Percentiles rank a stretch among this genome's conserved stretches.
Conservation (phyloP, 2,797 vertebrate species). For the Anas acuta region DNA sequence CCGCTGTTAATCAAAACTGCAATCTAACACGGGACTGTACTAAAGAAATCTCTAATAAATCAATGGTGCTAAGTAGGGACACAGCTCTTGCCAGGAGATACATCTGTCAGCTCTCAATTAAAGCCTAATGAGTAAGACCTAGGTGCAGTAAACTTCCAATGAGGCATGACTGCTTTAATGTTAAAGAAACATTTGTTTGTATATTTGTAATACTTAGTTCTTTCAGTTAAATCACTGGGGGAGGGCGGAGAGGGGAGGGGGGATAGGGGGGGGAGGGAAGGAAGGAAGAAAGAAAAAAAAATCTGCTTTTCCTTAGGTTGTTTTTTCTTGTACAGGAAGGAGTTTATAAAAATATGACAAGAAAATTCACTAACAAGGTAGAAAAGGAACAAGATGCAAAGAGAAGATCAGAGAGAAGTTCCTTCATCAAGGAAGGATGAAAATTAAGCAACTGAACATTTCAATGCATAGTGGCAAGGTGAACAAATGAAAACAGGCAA, state of each 20-base stretch:
- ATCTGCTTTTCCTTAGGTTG: background rate
- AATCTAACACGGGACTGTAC: background rate
- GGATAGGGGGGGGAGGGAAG: no score
- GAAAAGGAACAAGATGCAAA: background rate
- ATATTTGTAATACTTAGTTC: background rate
- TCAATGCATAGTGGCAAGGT: background rate
- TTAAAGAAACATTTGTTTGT: background rate
- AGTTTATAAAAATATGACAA: background rate
- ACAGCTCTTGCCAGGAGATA: constrained; percentile 43
- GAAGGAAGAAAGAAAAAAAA: background rate
- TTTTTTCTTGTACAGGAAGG: background rate
- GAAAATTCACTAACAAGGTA: background rate
- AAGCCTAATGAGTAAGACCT: background rate
- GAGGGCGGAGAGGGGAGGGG: no score
- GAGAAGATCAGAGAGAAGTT: background rate
- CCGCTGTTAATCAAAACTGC: background rate
- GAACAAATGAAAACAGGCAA: background rate
- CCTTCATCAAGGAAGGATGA: background rate
- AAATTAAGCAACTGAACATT: background rate
- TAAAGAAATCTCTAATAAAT: constrained; percentile 25
- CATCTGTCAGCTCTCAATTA: constrained; percentile 26
- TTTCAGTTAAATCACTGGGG: background rate
- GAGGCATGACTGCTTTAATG: background rate
- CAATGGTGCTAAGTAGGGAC: constrained; percentile 41
- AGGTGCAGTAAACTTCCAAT: background rate